phyloP scores from a whole-genome alignment of 2,797 vertebrate species.

The Glossophaga mutica region DNA sequence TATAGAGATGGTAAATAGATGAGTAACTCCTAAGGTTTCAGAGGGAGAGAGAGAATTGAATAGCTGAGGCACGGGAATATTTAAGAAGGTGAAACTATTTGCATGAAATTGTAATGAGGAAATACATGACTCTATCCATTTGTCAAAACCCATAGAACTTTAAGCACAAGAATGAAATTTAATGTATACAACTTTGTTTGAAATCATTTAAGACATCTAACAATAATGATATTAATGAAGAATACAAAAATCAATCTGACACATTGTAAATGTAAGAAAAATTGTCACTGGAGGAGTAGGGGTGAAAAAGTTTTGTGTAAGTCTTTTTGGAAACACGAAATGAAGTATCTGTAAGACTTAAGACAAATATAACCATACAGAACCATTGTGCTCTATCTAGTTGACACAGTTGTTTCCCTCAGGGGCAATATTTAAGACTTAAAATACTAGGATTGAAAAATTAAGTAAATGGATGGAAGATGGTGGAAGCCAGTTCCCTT shows the following conservation, averaged over 20 bases:
- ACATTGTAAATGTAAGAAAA: neutral
- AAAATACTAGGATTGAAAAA: neutral
- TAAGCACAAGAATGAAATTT: neutral
- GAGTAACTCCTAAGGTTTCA: neutral
- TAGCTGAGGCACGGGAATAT: neutral
- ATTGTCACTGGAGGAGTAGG: neutral
- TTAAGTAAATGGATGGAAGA: neutral
- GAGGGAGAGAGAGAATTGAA: neutral
- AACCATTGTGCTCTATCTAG: neutral
- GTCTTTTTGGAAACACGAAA: neutral
- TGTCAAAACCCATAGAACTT: neutral
- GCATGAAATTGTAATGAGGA: neutral
- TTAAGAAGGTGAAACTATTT: neutral
- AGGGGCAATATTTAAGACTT: neutral
- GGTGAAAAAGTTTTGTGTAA: neutral
- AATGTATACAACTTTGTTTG: neutral
- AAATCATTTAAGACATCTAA: neutral
- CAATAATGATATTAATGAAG: neutral
- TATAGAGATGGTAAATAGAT: neutral
- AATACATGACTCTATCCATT: neutral
- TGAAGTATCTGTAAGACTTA: neutral
- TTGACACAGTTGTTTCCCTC: neutral
- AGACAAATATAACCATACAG: no score
- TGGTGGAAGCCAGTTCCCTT: neutral
- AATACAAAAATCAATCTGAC: neutral